A percentile compares a stretch with the other conserved stretches of the same genome.
phyloP scores from a whole-genome alignment of 2,113 vertebrate genomes.

The Coregonus clupeaformis region DNA sequence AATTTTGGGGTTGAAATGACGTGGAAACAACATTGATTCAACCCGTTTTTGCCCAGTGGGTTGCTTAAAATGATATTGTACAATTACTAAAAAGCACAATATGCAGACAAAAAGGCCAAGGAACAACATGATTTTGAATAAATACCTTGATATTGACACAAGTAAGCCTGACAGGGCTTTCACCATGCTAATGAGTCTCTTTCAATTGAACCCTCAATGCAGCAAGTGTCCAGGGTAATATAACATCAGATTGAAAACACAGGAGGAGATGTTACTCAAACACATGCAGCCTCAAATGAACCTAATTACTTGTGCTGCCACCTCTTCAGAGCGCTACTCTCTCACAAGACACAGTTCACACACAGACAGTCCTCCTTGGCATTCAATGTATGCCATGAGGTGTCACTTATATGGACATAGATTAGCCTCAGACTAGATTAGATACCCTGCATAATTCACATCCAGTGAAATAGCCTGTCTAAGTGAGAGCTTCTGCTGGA shows the following conservation, averaged over 20 bases:
- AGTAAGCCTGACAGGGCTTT: background rate
- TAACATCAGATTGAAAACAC: background rate
- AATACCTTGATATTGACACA: no score
- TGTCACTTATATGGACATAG: background rate
- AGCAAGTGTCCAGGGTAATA: background rate
- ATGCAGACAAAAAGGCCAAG: no score
- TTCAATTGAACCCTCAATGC: background rate
- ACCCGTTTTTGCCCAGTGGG: no score
- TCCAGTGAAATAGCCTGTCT: slow-evolving; percentile 6
- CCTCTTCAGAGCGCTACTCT: background rate
- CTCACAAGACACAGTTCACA: background rate
- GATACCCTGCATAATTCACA: background rate
- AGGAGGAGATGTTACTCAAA: background rate
- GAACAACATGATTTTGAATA: no score
- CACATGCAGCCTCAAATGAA: background rate
- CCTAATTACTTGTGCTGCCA: background rate
- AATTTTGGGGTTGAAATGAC: no score
- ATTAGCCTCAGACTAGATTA: background rate
- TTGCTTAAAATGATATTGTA: no score
- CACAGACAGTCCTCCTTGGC: background rate
- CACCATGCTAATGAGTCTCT: slow-evolving; percentile 1
- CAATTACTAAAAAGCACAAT: no score
- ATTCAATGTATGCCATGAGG: background rate
- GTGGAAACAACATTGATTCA: no score
- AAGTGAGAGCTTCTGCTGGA: background rate